Conservation (phyloP, 1,140 invertebrate species). For the Caerostris darwini region DNA sequence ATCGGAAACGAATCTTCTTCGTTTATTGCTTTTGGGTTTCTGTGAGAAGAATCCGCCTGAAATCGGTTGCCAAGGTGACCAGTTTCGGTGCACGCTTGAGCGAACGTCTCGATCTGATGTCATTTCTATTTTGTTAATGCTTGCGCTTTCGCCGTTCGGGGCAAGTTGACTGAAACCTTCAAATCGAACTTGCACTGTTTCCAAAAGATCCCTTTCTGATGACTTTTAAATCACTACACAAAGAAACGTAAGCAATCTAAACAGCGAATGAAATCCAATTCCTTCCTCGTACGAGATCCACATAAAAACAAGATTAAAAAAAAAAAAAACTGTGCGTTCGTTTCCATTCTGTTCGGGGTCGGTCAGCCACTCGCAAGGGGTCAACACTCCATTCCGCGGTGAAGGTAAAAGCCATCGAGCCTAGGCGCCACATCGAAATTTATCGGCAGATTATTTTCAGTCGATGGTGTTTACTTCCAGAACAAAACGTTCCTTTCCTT, state of each 20-base stretch:
- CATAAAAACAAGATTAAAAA: not conserved
- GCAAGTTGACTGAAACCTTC: too few species aligned
- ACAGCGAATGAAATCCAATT: not conserved
- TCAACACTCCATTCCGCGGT: constrained; percentile 25
- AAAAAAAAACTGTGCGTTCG: not conserved
- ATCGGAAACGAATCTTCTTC: too few species aligned
- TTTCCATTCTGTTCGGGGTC: constrained; percentile 21
- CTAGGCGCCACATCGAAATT: constrained; percentile 53
- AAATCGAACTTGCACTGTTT: not conserved
- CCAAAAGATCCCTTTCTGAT: not conserved
- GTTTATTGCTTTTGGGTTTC: too few species aligned
- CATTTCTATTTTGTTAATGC: too few species aligned
- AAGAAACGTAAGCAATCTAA: not conserved
- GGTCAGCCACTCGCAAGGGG: constrained; percentile 58
- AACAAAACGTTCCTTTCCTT: constrained; percentile 28
- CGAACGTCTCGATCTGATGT: too few species aligned
- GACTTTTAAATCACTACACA: not conserved
- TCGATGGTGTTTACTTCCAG: constrained; percentile 11
- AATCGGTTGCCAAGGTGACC: too few species aligned
- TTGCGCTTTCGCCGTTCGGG: too few species aligned
- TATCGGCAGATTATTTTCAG: constrained; percentile 51
- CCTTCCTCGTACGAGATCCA: not conserved
- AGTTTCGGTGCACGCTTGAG: too few species aligned
- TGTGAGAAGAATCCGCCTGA: too few species aligned
- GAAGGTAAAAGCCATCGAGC: constrained; percentile 52